These are phyloP conservation scores for Cantharis flavilabris DNA, from an alignment of 2,888 invertebrate species.

Conservation along the genomic window DNA sequence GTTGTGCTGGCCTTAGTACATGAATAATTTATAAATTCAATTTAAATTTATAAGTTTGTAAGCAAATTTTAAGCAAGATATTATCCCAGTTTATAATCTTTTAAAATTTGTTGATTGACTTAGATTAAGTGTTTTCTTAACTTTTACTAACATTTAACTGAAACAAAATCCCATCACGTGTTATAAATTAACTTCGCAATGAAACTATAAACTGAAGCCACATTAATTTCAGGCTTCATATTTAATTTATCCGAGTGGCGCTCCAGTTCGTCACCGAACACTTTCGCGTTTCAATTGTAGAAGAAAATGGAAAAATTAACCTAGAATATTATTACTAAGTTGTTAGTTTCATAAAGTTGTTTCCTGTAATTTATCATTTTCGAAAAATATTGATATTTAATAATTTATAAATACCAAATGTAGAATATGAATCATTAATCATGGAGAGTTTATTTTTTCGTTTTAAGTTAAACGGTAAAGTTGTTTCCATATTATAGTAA, in stretches of 20 bases:
- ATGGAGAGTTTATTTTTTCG: background rate
- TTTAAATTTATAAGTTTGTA: conserved; percentile 4
- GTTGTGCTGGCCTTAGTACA: conserved; percentile 1
- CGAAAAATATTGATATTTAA: background rate
- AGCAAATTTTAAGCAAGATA: conserved; percentile 1
- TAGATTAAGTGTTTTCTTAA: background rate
- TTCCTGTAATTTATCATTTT: background rate
- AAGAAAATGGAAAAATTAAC: background rate
- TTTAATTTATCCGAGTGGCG: background rate
- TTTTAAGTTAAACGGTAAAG: background rate
- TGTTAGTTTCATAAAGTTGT: too few relatives aligned
- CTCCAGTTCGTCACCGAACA: background rate
- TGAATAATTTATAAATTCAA: conserved; percentile 5
- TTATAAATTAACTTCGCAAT: background rate
- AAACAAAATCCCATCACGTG: background rate
- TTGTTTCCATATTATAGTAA: background rate
- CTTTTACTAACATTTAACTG: background rate
- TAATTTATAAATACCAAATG: background rate
- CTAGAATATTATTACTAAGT: background rate
- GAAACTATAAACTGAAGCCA: background rate
- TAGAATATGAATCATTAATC: background rate
- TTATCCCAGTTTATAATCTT: conserved; percentile 2
- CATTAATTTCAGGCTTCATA: background rate
- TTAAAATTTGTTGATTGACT: conserved; percentile 1
- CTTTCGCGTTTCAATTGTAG: background rate